Base-by-base conservation (phyloP, 1,140 invertebrate species). In the Archegozetes longisetosus region DNA sequence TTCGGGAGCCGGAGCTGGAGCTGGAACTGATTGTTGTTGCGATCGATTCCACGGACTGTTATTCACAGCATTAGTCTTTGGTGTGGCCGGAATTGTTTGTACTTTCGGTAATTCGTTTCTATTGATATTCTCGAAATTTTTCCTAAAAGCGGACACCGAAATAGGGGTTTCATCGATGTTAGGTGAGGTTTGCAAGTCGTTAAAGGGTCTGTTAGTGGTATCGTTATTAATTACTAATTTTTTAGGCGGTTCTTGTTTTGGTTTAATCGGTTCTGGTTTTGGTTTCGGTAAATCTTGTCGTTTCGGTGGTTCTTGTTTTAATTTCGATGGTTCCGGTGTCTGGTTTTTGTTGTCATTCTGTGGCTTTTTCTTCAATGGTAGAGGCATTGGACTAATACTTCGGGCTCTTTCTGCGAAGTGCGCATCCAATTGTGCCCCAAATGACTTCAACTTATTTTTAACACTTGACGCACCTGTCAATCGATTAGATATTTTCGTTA, bases 381-480 rank as follows among this genome's bases (percentile, higher is more conserved):
- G 23, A 20, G 49, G 49, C 13, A 58, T 29, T 24, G 48, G 48
- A 22, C 1, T 28, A 26, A 32, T 29, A 27, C 25, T n/a, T 46
- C 50, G 2, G 13, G 49, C n/a, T 23, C 57, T 40, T 24, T 51
- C 4, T 14, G 20, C 47, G 48, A 24, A 58, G 17, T 49, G 46
- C 9, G 47, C 20, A 20, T 58, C 48, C 27, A 58, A 26, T 53
- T 58, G 57, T 1, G 57, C 46, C 14, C 60, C 60, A 57, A 61
- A 61, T 46, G 29, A 6, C 48, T 32, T 40, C 47, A 61, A 26
- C 28, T 29, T 22, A 58, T 61, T 61, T 24, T 61, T 61, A 23
- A 61, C 50, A 2, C 26, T 60, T 6, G 40, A 22, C 12, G 55
- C 50, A 17, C 60, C 60, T 57, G 62, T 64, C 2, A 58, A 14